Percentiles rank a stretch among this genome's conserved stretches.
These are phyloP conservation scores for Dicyrtomina minuta DNA, from an alignment of 2,888 invertebrate species.

Conservation along the genomic window DNA sequence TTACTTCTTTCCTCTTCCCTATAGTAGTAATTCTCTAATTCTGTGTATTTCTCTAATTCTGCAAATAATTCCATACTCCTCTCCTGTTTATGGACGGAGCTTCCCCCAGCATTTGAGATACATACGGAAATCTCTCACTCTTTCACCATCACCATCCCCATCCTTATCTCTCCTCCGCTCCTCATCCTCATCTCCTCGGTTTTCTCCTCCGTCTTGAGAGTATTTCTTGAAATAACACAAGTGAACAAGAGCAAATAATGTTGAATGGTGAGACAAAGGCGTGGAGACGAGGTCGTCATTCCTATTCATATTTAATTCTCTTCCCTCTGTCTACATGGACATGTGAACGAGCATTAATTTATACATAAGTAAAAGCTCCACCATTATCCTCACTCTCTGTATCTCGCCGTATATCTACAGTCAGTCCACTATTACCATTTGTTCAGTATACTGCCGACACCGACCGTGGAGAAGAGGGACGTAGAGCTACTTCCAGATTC, in stretches of 20 bases:
- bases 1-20: too few relatives aligned
- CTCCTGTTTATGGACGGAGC: too few relatives aligned
- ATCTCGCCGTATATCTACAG: not conserved
- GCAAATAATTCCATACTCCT: too few relatives aligned
- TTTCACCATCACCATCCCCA: too few relatives aligned
- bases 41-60: too few relatives aligned
- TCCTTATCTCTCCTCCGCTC: not conserved
- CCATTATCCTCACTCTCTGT: too few relatives aligned
- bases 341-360: constrained; percentile 14
- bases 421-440: not conserved
- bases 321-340: constrained; percentile 7
- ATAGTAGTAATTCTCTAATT: too few relatives aligned
- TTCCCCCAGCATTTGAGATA: too few relatives aligned
- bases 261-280: constrained; percentile 2
- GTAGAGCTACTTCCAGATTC: too few relatives aligned
- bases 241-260: constrained; percentile 2
- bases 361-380: not conserved
- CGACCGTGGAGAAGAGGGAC: too few relatives aligned
- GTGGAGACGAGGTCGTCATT: not conserved
- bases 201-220: not conserved
- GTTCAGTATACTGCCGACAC: not conserved
- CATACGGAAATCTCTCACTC: too few relatives aligned
- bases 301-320: constrained; percentile 13
- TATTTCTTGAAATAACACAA: constrained; percentile 4
- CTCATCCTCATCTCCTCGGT: not conserved